These are phyloP conservation scores for Cololabis saira DNA, from an alignment of 2,113 vertebrate species.

Conservation along the genomic window DNA sequence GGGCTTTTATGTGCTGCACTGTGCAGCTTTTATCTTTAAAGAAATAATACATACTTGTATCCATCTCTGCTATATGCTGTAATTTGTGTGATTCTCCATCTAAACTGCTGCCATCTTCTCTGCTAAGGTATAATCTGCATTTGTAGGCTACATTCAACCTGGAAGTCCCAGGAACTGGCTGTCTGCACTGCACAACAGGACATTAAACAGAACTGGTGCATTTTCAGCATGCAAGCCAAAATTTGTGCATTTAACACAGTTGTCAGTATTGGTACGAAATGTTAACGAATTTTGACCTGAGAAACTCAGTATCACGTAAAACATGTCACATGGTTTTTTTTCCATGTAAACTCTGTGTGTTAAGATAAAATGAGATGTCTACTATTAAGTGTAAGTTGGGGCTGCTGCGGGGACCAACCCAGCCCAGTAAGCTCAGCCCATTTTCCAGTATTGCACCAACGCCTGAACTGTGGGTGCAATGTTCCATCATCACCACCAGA, in stretches of 20 bases:
- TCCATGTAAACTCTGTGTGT: too few species aligned
- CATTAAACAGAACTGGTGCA: conserved; percentile 15
- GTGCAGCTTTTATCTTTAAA: conserved; percentile 22
- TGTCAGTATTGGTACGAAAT: neutral
- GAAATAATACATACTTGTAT: neutral
- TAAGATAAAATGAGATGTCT: neutral
- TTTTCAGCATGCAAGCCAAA: neutral
- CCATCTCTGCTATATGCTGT: conserved; percentile 1
- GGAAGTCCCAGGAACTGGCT: conserved; percentile 10
- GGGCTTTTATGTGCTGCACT: conserved; percentile 47
- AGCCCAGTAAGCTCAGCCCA: neutral
- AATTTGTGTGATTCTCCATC: conserved; percentile 7
- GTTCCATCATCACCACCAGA: conserved; percentile 52
- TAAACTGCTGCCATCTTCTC: neutral
- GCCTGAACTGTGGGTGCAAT: conserved; percentile 8
- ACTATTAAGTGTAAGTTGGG: neutral
- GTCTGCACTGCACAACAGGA: conserved; percentile 50
- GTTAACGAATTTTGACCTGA: neutral
- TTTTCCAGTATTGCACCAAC: conserved; percentile 16
- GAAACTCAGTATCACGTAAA: too few species aligned
- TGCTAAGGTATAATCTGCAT: conserved; percentile 16
- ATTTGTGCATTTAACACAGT: neutral
- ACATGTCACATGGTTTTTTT: too few species aligned
- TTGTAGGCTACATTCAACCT: conserved; percentile 17
- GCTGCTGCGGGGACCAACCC: neutral